Percentiles rank a stretch among this genome's conserved stretches.
Evolutionary conservation across 2,113 vertebrate genomes (phyloP).

Genomic region (Rhombomys opimus): DNA sequence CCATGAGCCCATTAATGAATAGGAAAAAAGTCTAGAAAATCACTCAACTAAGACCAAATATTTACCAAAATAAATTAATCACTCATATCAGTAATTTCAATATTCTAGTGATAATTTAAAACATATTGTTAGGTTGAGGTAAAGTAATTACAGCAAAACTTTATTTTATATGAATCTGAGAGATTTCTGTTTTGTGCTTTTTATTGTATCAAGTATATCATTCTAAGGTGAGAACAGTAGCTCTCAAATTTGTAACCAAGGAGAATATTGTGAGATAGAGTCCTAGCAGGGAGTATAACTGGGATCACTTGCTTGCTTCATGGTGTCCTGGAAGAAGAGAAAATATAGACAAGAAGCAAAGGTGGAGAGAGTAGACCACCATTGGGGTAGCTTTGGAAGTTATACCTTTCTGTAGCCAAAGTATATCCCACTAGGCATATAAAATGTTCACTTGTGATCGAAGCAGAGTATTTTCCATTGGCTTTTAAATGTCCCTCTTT

Average conservation of each 20-base stretch:
- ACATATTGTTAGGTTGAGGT: background rate
- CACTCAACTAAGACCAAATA: constrained; percentile 35
- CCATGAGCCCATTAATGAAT: background rate
- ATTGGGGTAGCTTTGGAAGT: background rate
- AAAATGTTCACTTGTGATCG: background rate
- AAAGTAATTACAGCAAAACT: constrained; percentile 29
- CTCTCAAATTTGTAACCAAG: constrained; percentile 1
- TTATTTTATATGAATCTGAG: background rate
- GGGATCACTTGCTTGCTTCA: background rate
- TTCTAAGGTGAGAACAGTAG: constrained; percentile 25
- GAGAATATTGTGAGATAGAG: background rate
- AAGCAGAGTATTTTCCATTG: background rate
- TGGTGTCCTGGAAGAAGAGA: background rate
- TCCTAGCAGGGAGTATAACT: background rate
- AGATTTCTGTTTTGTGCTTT: background rate
- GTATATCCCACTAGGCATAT: background rate
- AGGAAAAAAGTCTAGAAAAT: constrained; percentile 8
- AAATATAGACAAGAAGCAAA: background rate
- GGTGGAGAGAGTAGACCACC: too few relatives aligned
- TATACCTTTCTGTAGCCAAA: background rate
- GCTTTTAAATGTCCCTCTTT: background rate
- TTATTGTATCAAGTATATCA: background rate
- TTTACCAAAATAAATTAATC: constrained; percentile 34
- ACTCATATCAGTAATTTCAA: background rate
- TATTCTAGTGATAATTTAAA: constrained; percentile 17